phyloP scores from a whole-genome alignment of 2,797 vertebrate species.

The Gastrophryne carolinensis region DNA sequence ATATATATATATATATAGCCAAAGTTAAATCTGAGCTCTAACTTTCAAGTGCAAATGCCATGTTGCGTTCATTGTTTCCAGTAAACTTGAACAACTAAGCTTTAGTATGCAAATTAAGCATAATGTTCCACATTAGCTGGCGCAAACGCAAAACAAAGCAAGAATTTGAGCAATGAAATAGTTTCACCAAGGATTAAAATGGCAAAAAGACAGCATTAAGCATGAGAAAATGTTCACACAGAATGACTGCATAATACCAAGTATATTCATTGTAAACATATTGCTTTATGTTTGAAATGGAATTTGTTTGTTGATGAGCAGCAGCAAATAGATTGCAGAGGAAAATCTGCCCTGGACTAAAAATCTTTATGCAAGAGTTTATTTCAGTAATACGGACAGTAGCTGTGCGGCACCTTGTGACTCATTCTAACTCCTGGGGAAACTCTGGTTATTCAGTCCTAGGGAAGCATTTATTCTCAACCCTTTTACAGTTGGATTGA shows the following conservation, averaged over 20 bases:
- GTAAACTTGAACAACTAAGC: not conserved
- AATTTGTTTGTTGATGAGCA: conserved; percentile 42
- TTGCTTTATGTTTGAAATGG: not conserved
- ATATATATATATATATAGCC: too few species aligned
- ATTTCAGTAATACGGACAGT: conserved; percentile 41
- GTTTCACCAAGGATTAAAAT: conserved; percentile 11
- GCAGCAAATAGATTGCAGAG: conserved; percentile 13
- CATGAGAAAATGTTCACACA: conserved; percentile 19
- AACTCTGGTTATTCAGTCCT: conserved; percentile 40
- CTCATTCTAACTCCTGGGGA: conserved; percentile 27
- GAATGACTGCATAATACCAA: conserved; percentile 21
- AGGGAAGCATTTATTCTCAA: conserved; percentile 51
- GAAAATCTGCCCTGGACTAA: conserved; percentile 21
- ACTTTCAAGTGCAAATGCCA: not conserved
- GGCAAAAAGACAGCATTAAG: conserved; percentile 26
- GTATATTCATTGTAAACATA: conserved; percentile 22
- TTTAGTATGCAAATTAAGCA: conserved; percentile 8
- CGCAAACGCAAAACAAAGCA: conserved; percentile 38
- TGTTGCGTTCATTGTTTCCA: not conserved
- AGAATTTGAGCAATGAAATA: conserved; percentile 16
- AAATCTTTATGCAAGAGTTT: conserved; percentile 37
- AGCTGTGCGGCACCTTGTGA: conserved; percentile 41
- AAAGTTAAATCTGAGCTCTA: too few species aligned
- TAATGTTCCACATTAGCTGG: conserved; percentile 28
- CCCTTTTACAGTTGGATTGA: conserved; percentile 48